Conservation (phyloP, 1,140 invertebrate species). For the Zaprionus tsacasi region DNA sequence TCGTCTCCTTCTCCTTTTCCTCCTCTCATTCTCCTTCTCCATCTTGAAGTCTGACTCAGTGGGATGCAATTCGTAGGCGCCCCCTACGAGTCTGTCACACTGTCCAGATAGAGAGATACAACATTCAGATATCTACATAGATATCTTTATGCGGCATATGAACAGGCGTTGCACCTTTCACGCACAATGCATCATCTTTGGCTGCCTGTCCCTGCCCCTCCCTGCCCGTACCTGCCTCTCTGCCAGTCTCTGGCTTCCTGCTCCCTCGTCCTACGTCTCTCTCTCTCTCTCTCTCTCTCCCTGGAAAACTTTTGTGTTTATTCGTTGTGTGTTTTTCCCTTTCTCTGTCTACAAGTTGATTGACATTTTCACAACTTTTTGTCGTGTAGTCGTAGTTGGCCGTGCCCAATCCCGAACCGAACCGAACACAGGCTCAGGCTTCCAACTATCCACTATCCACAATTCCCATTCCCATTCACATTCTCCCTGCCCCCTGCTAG, state of each 20-base stretch:
- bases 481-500: conserved; percentile 9
- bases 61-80: conserved; percentile 81
- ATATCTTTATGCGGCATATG: conserved; percentile 58
- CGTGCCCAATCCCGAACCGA: conserved; percentile 27
- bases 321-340: conserved; percentile 23
- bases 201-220: conserved; percentile 42
- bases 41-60: conserved; percentile 64
- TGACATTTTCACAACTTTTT: conserved; percentile 83
- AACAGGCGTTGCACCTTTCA: conserved; percentile 72
- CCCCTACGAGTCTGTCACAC: conserved; percentile 75
- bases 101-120: conserved; percentile 77
- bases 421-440: background rate
- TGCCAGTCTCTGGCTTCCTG: too few species aligned
- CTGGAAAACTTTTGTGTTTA: conserved; percentile 74
- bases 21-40: background rate
- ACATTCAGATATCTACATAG: conserved; percentile 73
- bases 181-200: conserved; percentile 82
- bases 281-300: conserved; percentile 1
- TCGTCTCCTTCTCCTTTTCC: background rate
- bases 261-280: background rate
- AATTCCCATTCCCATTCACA: conserved; percentile 34
- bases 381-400: conserved; percentile 62
- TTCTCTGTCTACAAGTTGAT: conserved; percentile 72
- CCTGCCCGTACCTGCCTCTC: conserved; percentile 22
- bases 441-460: conserved; percentile 1